phyloP scores from a whole-genome alignment of 92 coral and sea anemone species.

The Blastomussa wellsi region DNA sequence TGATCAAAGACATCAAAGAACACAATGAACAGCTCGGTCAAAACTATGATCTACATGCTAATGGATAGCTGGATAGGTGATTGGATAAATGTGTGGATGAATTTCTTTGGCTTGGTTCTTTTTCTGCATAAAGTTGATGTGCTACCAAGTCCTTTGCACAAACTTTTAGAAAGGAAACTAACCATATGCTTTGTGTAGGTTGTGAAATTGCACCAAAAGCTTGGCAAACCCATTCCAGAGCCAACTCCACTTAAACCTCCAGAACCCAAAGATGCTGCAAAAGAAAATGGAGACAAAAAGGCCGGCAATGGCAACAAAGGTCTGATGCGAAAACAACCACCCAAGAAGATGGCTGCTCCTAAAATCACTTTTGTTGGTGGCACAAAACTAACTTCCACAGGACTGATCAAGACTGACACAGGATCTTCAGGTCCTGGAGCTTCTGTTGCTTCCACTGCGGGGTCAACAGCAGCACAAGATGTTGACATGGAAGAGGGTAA shows the following conservation, averaged over 20 bases:
- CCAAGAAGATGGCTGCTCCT: constrained; percentile 80
- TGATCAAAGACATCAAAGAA: too few relatives aligned
- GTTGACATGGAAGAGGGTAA: constrained; percentile 61
- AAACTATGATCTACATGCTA: too few relatives aligned
- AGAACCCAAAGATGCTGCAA: constrained; percentile 70
- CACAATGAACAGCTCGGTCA: too few relatives aligned
- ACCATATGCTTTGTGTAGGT: constrained; percentile 50
- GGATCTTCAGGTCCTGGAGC: constrained; percentile 29
- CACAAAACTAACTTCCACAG: constrained; percentile 81
- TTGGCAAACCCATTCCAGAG: constrained; percentile 98
- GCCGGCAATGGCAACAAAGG: constrained; percentile 65
- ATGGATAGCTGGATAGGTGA: too few relatives aligned
- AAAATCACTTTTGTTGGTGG: constrained; percentile 97
- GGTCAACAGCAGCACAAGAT: constrained; percentile 44
- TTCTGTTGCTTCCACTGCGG: constrained; percentile 17
- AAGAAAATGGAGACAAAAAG: constrained; percentile 73
- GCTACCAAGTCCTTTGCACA: too few relatives aligned
- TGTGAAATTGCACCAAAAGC: constrained; percentile 89
- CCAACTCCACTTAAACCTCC: constrained; percentile 83
- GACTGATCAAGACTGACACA: constrained; percentile 59
- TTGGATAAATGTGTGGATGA: too few relatives aligned
- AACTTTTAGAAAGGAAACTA: too few relatives aligned
- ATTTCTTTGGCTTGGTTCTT: too few relatives aligned
- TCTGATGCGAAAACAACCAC: constrained; percentile 48
- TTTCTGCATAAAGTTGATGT: too few relatives aligned